Evolutionary conservation across 2,113 vertebrate species (phyloP).

Genomic region (Psophia crepitans): DNA sequence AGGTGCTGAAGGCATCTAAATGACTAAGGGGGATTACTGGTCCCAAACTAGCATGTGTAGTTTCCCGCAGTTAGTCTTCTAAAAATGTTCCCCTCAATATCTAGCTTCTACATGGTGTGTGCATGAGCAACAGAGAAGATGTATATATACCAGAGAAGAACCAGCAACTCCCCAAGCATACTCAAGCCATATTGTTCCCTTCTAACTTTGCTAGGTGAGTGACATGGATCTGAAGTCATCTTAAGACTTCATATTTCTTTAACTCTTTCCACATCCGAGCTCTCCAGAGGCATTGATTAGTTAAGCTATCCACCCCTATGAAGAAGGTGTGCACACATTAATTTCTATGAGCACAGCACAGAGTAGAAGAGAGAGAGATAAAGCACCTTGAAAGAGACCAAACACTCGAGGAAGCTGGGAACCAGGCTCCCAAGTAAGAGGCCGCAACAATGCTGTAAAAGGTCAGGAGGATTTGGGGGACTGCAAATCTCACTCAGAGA

Average conservation of each 20-base stretch:
- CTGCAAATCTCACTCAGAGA: background rate
- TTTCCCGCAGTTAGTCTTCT: background rate
- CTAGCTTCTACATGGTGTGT: background rate
- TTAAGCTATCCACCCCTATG: background rate
- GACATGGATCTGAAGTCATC: fast-evolving
- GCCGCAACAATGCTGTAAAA: background rate
- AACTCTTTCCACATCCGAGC: background rate
- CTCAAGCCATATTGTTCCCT: background rate
- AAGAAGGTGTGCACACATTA: background rate
- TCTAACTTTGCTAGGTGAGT: background rate
- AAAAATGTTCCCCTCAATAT: background rate
- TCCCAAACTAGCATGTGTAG: background rate
- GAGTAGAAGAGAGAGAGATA: background rate
- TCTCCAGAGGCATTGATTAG: background rate
- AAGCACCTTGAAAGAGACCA: background rate
- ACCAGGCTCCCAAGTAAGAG: background rate
- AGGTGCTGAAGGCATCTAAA: background rate
- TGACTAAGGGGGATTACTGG: background rate
- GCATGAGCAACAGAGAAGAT: background rate
- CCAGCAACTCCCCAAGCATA: background rate
- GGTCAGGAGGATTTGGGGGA: background rate
- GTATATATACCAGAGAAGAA: background rate
- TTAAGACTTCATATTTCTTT: background rate
- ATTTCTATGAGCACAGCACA: background rate
- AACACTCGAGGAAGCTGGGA: background rate